Conservation (phyloP, 2,888 invertebrate genomes). For the Alentia gelatinosa region DNA sequence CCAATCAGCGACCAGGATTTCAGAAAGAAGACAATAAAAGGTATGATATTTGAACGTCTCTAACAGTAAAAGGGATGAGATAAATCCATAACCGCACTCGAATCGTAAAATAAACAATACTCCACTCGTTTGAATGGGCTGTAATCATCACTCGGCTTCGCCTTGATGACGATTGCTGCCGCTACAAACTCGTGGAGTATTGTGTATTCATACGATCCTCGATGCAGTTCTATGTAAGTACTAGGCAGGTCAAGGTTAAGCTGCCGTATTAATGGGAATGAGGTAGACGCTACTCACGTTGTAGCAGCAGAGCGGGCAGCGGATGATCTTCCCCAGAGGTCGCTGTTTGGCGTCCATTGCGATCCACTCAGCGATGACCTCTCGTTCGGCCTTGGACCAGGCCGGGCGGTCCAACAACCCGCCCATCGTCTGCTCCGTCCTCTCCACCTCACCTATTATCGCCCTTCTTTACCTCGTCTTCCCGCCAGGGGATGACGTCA, state of each 20-base stretch:
- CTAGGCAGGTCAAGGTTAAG: neutral
- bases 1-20: too few species aligned
- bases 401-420: slow-evolving; percentile 15
- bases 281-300: slow-evolving; percentile 47
- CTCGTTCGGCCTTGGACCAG: slow-evolving; percentile 22
- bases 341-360: neutral
- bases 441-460: neutral
- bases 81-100: too few species aligned
- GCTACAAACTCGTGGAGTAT: too few species aligned
- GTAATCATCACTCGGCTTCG: too few species aligned
- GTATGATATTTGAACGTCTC: too few species aligned
- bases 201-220: too few species aligned
- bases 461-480: neutral
- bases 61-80: too few species aligned
- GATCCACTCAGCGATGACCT: slow-evolving; percentile 29
- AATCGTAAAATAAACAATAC: too few species aligned
- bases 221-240: too few species aligned
- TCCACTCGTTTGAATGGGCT: too few species aligned
- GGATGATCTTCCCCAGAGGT: slow-evolving; percentile 35
- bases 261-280: neutral
- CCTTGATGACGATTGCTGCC: too few species aligned
- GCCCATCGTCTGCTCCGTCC: slow-evolving; percentile 19
- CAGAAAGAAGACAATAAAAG: too few species aligned
- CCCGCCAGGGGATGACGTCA: neutral
- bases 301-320: slow-evolving; percentile 29